Evolutionary conservation across 2,113 vertebrate species (phyloP), one percentile per base, ranked within the genome.

Genomic region (Zootoca vivipara): DNA sequence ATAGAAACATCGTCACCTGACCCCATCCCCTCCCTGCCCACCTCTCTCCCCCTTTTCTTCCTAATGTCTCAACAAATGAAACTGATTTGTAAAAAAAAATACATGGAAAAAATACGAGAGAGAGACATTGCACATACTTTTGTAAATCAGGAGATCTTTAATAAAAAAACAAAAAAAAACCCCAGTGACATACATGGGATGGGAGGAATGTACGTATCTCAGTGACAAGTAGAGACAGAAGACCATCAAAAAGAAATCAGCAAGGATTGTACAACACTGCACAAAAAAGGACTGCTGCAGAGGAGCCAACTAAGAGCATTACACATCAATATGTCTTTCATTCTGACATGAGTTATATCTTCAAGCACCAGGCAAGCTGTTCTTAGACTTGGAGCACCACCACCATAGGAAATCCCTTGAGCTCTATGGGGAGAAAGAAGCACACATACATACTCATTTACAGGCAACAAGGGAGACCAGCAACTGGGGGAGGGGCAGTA

Each of bases 241-340:
- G 85, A 87, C 15, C 58, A 20, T 62, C 18, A 22, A 12, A 10
- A 28, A 24, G 10, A 80, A 18, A 85, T 84, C 56, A 78, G 8
- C 64, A 83, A 89, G 90, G 88, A 81, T 24, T 89, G 2, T 73
- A 26, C 74, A 46, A 89, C 52, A 16, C 30, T 52, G 69, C 79
- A 83, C 78, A 56, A 52, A 2, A 52, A 52, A n/a, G 88, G 82
- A 33, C 58, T 38, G 87, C 64, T 82, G 86, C 69, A 64, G 16
- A 3, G 28, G 7, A 38, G 74, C 89, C 85, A 64, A 70, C 64
- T 80, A 90, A 13, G 73, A 42, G 15, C 24, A 28, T 2, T 20
- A 2, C 10, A 24, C 62, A 85, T 35, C 62, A 65, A 26, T 13
- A 65, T 64, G 28, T 33, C 74, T 65, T n/a, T n/a, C 35, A 78